Evolutionary conservation across 2,113 vertebrate species (phyloP).

Genomic region (Lutjanus erythropterus): DNA sequence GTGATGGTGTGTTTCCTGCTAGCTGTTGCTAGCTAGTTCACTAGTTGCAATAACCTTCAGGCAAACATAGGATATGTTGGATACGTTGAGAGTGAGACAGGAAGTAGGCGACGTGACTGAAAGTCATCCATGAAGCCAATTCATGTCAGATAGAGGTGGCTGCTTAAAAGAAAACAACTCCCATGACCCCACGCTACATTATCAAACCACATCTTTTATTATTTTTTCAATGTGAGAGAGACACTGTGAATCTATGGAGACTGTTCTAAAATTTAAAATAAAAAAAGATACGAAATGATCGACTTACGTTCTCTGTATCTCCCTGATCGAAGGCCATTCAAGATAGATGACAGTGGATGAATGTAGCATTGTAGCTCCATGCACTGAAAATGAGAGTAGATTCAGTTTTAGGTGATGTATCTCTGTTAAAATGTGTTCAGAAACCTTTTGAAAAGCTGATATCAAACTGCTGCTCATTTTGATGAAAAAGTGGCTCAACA

Average conservation of each 20-base stretch:
- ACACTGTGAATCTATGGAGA: background rate
- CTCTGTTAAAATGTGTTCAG: background rate
- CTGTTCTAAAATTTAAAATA: conserved; percentile 1
- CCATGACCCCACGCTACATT: too few relatives aligned
- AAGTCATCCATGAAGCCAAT: too few relatives aligned
- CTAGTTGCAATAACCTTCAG: too few relatives aligned
- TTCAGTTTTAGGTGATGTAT: conserved; percentile 14
- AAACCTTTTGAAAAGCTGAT: background rate
- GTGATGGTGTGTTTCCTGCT: too few relatives aligned
- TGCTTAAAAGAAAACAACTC: too few relatives aligned
- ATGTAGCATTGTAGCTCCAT: conserved; percentile 86
- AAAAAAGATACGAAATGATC: conserved; percentile 11
- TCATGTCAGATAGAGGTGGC: too few relatives aligned
- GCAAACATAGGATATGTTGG: too few relatives aligned
- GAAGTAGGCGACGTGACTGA: too few relatives aligned
- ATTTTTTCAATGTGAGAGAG: too few relatives aligned
- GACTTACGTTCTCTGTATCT: conserved; percentile 87
- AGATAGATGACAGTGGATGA: conserved; percentile 85
- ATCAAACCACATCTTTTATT: too few relatives aligned
- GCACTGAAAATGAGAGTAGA: conserved; percentile 75
- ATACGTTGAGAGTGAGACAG: too few relatives aligned
- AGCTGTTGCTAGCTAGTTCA: too few relatives aligned
- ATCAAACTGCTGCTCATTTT: conserved; percentile 4
- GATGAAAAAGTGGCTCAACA: conserved; percentile 12
- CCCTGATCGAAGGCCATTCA: conserved; percentile 85